Conservation (phyloP, 2,113 vertebrate species). For the Cyprinodon variegatus region DNA sequence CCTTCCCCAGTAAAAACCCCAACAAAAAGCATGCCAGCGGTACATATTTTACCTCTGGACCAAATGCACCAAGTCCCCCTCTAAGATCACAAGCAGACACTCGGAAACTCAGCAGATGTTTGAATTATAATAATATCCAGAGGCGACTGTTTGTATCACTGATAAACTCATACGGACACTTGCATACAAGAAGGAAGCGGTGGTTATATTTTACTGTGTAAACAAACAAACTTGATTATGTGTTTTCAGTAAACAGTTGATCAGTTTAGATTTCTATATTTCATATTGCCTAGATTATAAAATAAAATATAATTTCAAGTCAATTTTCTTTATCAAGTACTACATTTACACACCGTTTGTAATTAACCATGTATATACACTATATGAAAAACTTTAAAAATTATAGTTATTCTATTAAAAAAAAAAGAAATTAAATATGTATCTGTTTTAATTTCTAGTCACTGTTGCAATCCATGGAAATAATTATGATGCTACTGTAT, state of each 20-base stretch:
- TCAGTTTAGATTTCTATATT: too few species aligned
- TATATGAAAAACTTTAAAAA: too few species aligned
- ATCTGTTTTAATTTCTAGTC: background rate
- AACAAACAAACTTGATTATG: background rate
- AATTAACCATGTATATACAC: too few species aligned
- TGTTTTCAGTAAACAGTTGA: background rate
- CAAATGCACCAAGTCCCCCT: slow-evolving; percentile 61
- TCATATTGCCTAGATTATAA: too few species aligned
- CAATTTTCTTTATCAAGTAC: too few species aligned
- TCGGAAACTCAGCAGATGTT: slow-evolving; percentile 31
- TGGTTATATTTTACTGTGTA: background rate
- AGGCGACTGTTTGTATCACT: slow-evolving; percentile 16
- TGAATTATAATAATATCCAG: slow-evolving; percentile 12
- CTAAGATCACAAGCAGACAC: slow-evolving; percentile 39
- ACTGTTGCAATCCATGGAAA: background rate
- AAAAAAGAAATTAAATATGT: background rate
- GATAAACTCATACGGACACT: slow-evolving; percentile 10
- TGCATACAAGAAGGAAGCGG: background rate
- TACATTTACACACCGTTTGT: too few species aligned
- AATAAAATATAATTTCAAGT: too few species aligned
- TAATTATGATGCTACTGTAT: background rate
- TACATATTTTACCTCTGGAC: slow-evolving; percentile 55
- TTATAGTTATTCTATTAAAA: too few species aligned
- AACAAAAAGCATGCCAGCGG: slow-evolving; percentile 64
- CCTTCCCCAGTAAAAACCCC: slow-evolving; percentile 33